Conservation (phyloP, 2,113 vertebrate genomes). For the Megaceryle maxima region DNA sequence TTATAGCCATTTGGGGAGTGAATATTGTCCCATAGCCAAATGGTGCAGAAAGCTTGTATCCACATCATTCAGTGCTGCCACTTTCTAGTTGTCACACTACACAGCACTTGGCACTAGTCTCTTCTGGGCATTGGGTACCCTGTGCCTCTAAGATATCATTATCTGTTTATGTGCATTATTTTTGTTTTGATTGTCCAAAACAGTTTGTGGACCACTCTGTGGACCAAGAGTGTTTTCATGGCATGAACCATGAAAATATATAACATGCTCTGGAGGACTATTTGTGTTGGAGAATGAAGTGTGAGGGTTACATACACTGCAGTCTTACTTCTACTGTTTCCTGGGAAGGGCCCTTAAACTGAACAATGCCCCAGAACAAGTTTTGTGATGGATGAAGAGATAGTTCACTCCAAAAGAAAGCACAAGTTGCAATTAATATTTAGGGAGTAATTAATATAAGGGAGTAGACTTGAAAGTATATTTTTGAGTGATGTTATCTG, state of each 20-base stretch:
- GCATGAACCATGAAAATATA: not conserved
- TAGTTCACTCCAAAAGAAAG: not conserved
- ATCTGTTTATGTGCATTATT: not conserved
- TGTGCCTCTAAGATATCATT: not conserved
- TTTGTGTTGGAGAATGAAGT: not conserved
- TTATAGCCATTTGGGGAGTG: not conserved
- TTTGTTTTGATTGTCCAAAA: not conserved
- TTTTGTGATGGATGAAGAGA: not conserved
- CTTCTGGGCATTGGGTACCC: not conserved
- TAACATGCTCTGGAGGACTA: not conserved
- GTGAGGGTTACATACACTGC: fast-evolving
- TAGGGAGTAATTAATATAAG: no score
- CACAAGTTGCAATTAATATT: not conserved
- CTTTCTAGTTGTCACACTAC: not conserved
- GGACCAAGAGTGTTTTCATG: not conserved
- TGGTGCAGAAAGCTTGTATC: not conserved
- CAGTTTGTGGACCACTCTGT: not conserved
- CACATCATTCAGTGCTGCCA: not conserved
- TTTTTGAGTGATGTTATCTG: not conserved
- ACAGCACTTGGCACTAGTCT: not conserved
- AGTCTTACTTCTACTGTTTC: not conserved
- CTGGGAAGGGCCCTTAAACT: not conserved
- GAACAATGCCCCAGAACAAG: not conserved
- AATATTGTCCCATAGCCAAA: not conserved
- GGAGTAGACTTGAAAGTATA: not conserved